Base-by-base conservation (phyloP, 2,888 invertebrate genomes). In the Yponomeuta malinellus region DNA sequence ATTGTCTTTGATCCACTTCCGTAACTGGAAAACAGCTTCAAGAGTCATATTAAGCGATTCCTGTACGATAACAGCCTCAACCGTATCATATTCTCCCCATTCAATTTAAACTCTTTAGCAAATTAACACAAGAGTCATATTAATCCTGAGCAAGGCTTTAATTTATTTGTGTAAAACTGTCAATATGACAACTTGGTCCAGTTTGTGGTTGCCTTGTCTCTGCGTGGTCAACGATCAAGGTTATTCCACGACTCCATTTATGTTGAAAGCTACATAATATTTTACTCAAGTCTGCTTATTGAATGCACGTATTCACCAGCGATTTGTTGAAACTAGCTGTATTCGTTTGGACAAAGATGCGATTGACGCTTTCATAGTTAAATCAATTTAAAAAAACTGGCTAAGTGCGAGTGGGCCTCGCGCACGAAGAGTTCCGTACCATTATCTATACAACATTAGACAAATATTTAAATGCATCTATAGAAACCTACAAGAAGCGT, bases 211-310 rank as follows among this genome's bases (percentile, higher is more conserved):
- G 52, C 52, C 52, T 59, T 59, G 52, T 29, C 5, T 33, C 31
- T 65, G 33, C 65, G 29, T 65, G 65, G 65, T 29, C 65, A 65
- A 65, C 31, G 33, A 65, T 65, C 65, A 65, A 65, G 65, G 65
- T 65, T 65, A 31, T 29, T 31, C 33, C 23, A 65, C 31, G 33
- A 31, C 29, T 65, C 10, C 64, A 64, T 64, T 31, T 65, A 29
- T 65, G 12, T 31, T 65, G 65, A 59, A 59, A 59, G 52, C 52
- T 59, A 59, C 15, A 59, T 59, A 59, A 59, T 15, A 59, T 59
- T 59, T 59, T 15, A 59, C 52, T 59, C 52, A 15, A 15, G 52
- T 15, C 52, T 15, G 52, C 15, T 43, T 43, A 43, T 43, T 15
- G 2, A 15, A 12, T 59, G 52, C 52, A 12, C 12, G 2, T 59